Evolutionary conservation across 2,113 vertebrate species (phyloP), one percentile per base, ranked within the genome.

Genomic region (Orthochromis indermauri): DNA sequence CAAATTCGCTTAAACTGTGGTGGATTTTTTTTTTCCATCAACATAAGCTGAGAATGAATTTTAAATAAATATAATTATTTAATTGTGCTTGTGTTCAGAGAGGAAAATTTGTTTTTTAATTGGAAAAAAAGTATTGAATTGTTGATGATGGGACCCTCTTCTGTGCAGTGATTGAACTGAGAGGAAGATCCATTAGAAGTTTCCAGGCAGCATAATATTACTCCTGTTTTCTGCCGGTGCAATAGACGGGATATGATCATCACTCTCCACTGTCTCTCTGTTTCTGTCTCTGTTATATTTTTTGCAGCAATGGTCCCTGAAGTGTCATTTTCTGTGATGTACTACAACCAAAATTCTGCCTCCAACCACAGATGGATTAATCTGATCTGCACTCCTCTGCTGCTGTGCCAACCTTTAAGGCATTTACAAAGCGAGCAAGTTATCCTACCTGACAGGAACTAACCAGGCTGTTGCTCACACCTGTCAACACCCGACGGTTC

Each of bases 291-390:
- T 68, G 42, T 31, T 66, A 16, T 10, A 53, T 8, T 26, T 66
- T 47, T 66, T 33, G 33, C 57, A 57, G n/a, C 10, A 26, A 26
- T 6, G 37, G 19, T 61, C 85, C 57, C 68, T 26, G n/a, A 24
- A 84, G 82, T 71, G 82, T 88, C 63, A 53, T 37, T 73, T 35
- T 21, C 54, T 82, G 19, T 55, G 59, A 90, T 87, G 83, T 85
- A 85, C 49, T 55, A 63, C 59, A 49, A 57, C 28, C 16, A 40
- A 49, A 59, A 66, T 12, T 81, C 73, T 26, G n/a, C 81, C 71
- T 78, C 31, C 88, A 81, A 40, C 28, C 61, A 35, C 82, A 80
- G 83, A 91, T 89, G 86, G 68, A 86, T 85, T 81, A 79, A 88
- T 82, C 76, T 80, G 86, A 61, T 88, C 78, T 54, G 80, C 12